Evolutionary conservation across 2,797 vertebrate species (phyloP).

Genomic region (Silurus aristotelis): DNA sequence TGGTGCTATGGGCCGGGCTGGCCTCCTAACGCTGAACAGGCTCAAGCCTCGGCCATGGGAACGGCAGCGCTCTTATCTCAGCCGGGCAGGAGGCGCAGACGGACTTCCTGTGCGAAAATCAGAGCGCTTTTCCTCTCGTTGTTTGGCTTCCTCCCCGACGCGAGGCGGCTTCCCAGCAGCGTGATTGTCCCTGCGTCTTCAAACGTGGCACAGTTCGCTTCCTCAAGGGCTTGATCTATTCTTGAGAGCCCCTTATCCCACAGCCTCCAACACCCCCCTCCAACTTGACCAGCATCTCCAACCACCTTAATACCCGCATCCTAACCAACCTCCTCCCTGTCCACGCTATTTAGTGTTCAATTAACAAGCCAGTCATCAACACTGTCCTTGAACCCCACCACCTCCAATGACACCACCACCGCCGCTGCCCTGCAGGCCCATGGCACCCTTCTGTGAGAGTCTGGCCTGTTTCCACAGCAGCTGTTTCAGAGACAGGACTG

Average conservation of each 20-base stretch:
- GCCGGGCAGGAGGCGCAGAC: slow-evolving; percentile 94
- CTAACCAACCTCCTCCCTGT: slow-evolving; percentile 61
- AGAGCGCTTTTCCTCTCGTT: slow-evolving; percentile 99
- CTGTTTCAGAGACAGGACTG: slow-evolving; percentile 61
- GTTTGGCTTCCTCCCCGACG: slow-evolving; percentile 97
- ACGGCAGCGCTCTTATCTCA: slow-evolving; percentile 93
- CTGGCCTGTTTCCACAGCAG: slow-evolving; percentile 59
- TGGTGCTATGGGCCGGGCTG: slow-evolving; percentile 73
- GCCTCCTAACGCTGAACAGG: slow-evolving; percentile 79
- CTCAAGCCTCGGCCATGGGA: slow-evolving; percentile 94
- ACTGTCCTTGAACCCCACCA: slow-evolving; percentile 53
- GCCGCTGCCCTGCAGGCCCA: slow-evolving; percentile 18
- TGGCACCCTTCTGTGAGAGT: slow-evolving; percentile 45
- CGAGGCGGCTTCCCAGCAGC: slow-evolving; percentile 98
- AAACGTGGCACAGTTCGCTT: slow-evolving; percentile 99
- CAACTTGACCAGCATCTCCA: slow-evolving; percentile 65
- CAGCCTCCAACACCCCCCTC: slow-evolving; percentile 53
- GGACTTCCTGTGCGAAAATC: slow-evolving; percentile 99
- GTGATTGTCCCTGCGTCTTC: slow-evolving; percentile 99
- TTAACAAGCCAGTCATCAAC: slow-evolving; percentile 48
- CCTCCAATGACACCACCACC: slow-evolving; percentile 29
- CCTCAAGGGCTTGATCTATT: slow-evolving; percentile 99
- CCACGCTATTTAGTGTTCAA: slow-evolving; percentile 38
- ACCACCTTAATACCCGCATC: slow-evolving; percentile 54
- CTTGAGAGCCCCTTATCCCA: slow-evolving; percentile 82